These are phyloP conservation scores for Timema podura DNA, from an alignment of 2,888 invertebrate genomes.

Conservation along the genomic window DNA sequence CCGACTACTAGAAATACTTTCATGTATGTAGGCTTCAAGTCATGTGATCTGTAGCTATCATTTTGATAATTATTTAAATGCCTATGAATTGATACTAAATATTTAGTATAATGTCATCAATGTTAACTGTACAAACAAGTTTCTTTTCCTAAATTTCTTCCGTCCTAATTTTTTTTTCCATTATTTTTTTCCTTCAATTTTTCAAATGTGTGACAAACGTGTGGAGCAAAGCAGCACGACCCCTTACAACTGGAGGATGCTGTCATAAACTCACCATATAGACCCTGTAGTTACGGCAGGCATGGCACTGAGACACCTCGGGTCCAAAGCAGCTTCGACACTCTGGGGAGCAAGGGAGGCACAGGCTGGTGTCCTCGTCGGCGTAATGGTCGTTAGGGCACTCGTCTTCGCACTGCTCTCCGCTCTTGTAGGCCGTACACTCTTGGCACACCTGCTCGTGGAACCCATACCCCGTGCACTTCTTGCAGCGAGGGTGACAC, in stretches of 20 bases:
- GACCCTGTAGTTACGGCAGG: constrained; percentile 74
- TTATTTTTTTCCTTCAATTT: background rate
- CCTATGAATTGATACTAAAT: no score
- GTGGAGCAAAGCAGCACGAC: background rate
- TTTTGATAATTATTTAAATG: no score
- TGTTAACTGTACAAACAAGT: background rate
- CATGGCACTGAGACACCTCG: constrained; percentile 66
- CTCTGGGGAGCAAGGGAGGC: constrained; percentile 59
- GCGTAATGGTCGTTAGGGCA: constrained; percentile 82
- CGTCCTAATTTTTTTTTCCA: background rate
- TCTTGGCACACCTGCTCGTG: constrained; percentile 82
- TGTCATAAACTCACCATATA: constrained; percentile 47
- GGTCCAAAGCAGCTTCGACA: constrained; percentile 84
- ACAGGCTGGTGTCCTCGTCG: constrained; percentile 64
- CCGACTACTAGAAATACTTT: no score
- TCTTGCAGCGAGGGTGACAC: constrained; percentile 85
- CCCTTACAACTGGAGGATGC: background rate
- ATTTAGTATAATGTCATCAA: constrained; percentile 1
- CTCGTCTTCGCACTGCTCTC: constrained; percentile 86
- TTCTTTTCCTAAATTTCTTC: background rate
- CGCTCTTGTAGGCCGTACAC: constrained; percentile 79
- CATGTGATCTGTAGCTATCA: no score
- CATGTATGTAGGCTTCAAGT: no score
- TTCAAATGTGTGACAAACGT: background rate
- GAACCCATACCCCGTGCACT: constrained; percentile 84